Conservation (phyloP, 2,113 vertebrate species). For the Python bivittatus region DNA sequence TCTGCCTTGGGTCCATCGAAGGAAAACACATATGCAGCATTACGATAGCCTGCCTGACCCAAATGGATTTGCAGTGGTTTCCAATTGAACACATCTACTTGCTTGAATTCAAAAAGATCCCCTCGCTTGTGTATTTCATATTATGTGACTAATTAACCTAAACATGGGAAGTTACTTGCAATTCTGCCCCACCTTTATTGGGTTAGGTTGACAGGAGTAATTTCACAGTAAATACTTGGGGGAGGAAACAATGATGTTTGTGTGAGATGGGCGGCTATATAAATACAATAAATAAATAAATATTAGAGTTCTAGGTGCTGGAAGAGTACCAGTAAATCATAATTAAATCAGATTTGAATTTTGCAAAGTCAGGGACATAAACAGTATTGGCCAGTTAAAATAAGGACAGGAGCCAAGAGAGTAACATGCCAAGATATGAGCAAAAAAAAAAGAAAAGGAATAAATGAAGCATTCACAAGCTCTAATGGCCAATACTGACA, state of each 20-base stretch:
- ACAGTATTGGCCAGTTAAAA: not conserved
- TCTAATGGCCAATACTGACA: not conserved
- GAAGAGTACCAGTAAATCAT: not conserved
- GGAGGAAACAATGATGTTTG: rapidly evolving
- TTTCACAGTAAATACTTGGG: not conserved
- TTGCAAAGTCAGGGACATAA: not conserved
- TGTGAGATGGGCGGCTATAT: too few species aligned
- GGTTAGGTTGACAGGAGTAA: not conserved
- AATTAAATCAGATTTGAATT: not conserved
- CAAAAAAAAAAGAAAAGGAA: not conserved
- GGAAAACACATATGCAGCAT: conserved; percentile 35
- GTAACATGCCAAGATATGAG: not conserved
- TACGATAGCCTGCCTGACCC: not conserved
- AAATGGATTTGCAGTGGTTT: not conserved
- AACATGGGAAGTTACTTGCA: not conserved
- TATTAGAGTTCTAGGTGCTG: rapidly evolving
- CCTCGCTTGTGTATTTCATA: not conserved
- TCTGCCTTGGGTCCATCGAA: conserved; percentile 40
- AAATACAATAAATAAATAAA: too few species aligned
- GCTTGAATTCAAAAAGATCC: not conserved
- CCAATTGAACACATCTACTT: not conserved
- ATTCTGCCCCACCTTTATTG: rapidly evolving
- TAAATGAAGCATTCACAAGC: not conserved
- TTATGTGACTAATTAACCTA: not conserved
- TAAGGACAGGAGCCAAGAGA: not conserved